phyloP scores from a whole-genome alignment of 2,888 invertebrate genomes.

The Folsomia manolachei region DNA sequence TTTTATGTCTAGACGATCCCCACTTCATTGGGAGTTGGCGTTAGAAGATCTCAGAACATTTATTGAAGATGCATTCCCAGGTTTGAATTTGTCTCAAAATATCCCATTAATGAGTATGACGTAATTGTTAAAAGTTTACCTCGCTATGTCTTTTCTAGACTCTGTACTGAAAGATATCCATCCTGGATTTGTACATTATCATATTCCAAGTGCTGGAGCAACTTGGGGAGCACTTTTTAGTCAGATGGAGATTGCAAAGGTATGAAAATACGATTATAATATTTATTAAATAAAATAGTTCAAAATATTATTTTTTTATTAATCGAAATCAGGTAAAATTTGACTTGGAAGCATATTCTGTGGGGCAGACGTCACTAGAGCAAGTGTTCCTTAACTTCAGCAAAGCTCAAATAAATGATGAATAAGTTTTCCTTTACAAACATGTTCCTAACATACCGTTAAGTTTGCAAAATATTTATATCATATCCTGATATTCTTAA shows the following conservation, averaged over 20 bases:
- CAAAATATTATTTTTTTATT: no score
- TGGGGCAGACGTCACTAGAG: slow-evolving; percentile 76
- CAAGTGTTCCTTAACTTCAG: slow-evolving; percentile 59
- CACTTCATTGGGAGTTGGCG: slow-evolving; percentile 10
- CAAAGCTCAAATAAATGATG: slow-evolving; percentile 26
- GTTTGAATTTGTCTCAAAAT: no score
- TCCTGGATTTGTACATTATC: slow-evolving; percentile 68
- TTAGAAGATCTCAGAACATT: slow-evolving; percentile 25
- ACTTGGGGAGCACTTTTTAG: slow-evolving; percentile 70
- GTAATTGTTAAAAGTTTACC: no score
- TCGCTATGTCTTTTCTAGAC: neutral
- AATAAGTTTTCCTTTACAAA: neutral
- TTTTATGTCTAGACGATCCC: no score
- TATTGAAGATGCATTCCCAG: slow-evolving; percentile 24
- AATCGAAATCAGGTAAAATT: slow-evolving; percentile 58
- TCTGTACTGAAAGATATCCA: slow-evolving; percentile 64
- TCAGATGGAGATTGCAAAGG: slow-evolving; percentile 53
- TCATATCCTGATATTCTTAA: no score
- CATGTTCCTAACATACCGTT: no score
- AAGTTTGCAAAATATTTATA: no score
- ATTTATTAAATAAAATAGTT: no score
- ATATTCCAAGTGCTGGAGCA: slow-evolving; percentile 62
- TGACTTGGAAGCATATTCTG: slow-evolving; percentile 72
- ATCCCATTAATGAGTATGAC: no score
- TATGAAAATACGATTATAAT: no score